Evolutionary conservation across 1,140 invertebrate genomes (phyloP).

Genomic region (Centruroides vittatus): DNA sequence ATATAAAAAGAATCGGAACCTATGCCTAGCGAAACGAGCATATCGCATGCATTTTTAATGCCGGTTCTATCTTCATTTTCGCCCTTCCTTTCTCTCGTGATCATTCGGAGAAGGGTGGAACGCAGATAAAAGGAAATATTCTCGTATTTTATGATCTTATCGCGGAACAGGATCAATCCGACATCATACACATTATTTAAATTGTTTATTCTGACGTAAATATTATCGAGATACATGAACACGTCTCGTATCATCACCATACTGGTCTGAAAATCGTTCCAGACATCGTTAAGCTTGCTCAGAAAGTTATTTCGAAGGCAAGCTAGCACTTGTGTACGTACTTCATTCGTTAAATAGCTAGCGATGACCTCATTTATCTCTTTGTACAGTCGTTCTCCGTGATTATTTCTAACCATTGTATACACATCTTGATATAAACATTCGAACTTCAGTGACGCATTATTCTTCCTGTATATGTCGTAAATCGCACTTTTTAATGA

Average conservation of each 20-base stretch:
- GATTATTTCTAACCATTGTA: not conserved
- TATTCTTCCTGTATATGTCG: not conserved
- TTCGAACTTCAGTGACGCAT: not conserved
- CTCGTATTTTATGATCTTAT: constrained; percentile 88
- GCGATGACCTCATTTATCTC: not conserved
- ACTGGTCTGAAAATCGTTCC: not conserved
- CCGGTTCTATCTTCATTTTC: constrained; percentile 88
- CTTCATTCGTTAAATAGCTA: not conserved
- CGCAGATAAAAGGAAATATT: constrained; percentile 85
- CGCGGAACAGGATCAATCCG: constrained; percentile 93
- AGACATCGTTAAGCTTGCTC: not conserved
- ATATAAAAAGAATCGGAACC: constrained; percentile 89
- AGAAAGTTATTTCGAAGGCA: not conserved
- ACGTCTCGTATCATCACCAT: not conserved
- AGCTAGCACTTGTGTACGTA: not conserved
- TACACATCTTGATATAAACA: not conserved
- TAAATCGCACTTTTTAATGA: not conserved
- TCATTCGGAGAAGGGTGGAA: constrained; percentile 84
- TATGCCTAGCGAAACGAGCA: constrained; percentile 94
- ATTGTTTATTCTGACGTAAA: constrained; percentile 95
- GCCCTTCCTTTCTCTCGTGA: constrained; percentile 82
- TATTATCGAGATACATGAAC: constrained; percentile 50
- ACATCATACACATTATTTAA: constrained; percentile 98
- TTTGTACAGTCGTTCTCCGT: not conserved
- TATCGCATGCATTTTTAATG: constrained; percentile 96